Conservation (phyloP, 2,888 invertebrate genomes). For the Dryobotodes eremita region DNA sequence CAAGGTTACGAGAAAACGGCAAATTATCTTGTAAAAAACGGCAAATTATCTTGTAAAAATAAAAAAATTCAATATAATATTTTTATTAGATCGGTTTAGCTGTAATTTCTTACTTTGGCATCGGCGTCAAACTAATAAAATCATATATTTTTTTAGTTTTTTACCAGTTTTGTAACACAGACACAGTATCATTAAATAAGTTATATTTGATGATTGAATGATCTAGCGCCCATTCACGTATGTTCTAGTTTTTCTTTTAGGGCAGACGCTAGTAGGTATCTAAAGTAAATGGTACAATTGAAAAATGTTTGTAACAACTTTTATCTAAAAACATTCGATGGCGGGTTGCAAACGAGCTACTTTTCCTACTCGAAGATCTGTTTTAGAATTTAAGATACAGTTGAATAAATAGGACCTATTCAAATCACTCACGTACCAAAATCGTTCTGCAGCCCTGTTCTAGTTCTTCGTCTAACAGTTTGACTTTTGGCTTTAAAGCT, state of each 20-base stretch:
- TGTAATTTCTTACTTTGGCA: not conserved
- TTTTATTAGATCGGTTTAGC: not conserved
- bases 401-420: not conserved
- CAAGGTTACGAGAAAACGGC: not conserved
- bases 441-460: not conserved
- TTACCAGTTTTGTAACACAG: too few relatives aligned
- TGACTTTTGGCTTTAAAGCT: not conserved
- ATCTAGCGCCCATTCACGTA: too few relatives aligned
- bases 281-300: too few relatives aligned
- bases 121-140: not conserved
- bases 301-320: too few relatives aligned
- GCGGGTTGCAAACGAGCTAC: not conserved
- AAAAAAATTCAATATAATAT: too few relatives aligned
- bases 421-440: not conserved
- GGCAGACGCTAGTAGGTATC: too few relatives aligned
- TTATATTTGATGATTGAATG: too few relatives aligned
- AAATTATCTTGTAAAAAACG: not conserved
- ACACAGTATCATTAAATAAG: too few relatives aligned
- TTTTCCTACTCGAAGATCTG: not conserved
- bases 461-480: not conserved
- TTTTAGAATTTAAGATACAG: not conserved
- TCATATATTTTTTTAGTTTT: too few relatives aligned
- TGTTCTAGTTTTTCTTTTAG: too few relatives aligned
- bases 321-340: not conserved
- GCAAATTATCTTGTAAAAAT: too few relatives aligned